Conservation (phyloP, 2,113 vertebrate species). For the Diphyllodes magnificus region DNA sequence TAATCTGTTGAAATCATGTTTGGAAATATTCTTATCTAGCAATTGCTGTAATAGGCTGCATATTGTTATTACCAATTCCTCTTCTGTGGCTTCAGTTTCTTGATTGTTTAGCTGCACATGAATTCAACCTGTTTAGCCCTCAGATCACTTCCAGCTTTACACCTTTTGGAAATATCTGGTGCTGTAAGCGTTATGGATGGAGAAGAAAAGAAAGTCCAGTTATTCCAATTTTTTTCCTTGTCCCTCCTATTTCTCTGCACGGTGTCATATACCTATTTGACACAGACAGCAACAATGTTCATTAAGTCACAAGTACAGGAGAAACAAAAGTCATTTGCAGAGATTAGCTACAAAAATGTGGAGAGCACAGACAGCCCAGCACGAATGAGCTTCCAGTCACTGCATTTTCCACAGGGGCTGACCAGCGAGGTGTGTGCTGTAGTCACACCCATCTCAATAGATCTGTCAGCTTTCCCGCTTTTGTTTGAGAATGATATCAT, state of each 20-base stretch:
- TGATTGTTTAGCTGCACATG: neutral
- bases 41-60: neutral
- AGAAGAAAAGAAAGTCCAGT: neutral
- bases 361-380: neutral
- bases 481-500: constrained; percentile 82
- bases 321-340: neutral
- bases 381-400: neutral
- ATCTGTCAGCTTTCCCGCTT: constrained; percentile 83
- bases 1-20: neutral
- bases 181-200: neutral
- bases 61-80: neutral
- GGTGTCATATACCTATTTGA: no score
- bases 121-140: neutral
- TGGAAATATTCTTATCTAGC: neutral
- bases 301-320: neutral
- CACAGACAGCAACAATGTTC: neutral
- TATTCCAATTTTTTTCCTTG: neutral
- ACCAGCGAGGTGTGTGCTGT: constrained; percentile 60
- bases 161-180: neutral
- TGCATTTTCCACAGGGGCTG: constrained; percentile 39
- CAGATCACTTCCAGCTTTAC: neutral
- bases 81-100: neutral
- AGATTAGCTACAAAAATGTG: neutral
- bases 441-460: constrained; percentile 76
- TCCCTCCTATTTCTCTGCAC: neutral